Evolutionary conservation across 2,113 vertebrate species (phyloP), one percentile per base, ranked within the genome.

Genomic region (Erinaceus europaeus): DNA sequence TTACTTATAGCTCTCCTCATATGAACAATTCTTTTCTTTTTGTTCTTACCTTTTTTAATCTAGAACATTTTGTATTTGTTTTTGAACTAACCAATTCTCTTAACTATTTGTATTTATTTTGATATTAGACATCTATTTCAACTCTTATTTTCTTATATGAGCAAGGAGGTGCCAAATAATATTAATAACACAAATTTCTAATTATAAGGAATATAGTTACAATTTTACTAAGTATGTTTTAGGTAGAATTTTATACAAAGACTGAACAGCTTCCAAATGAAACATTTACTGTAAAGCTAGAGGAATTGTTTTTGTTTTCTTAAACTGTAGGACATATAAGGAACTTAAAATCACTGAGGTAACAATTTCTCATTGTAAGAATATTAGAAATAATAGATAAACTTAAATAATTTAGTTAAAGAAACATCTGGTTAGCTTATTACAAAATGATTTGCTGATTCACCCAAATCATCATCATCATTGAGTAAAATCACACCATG

Each of bases 101-200:
- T 9, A 83, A 90, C 13, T 20, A 57, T 15, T 65, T 86, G 57
- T 57, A 52, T 84, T 80, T 64, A 77, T 13, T 89, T 92, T 78
- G 65, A 2, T 59, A 17, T 81, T 92, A 78, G 65, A 5, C 72
- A 23, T 48, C n/a, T 76, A 68, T 18, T 84, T 91, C 38, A 21
- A 14, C 2, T 83, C 90, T 88, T 76, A 11, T 13, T 78, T 87
- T 21, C 29, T 84, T 23, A 74, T 77, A 61, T 23, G 76, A 93
- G 27, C 38, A 86, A 88, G 42, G 9, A 25, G 52, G 73, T 59
- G 20, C 5, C 34, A 80, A 81, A 67, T 4, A 90, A 53, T 23
- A 86, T 61, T 27, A 69, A 53, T 2, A 12, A 36, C 89, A 72
- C 18, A n/a, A 75, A 36, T 78, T 52, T 78, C 44, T 46, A 61